Base-by-base conservation (phyloP, 1,140 invertebrate genomes). In the Tetramorium parvispinum region DNA sequence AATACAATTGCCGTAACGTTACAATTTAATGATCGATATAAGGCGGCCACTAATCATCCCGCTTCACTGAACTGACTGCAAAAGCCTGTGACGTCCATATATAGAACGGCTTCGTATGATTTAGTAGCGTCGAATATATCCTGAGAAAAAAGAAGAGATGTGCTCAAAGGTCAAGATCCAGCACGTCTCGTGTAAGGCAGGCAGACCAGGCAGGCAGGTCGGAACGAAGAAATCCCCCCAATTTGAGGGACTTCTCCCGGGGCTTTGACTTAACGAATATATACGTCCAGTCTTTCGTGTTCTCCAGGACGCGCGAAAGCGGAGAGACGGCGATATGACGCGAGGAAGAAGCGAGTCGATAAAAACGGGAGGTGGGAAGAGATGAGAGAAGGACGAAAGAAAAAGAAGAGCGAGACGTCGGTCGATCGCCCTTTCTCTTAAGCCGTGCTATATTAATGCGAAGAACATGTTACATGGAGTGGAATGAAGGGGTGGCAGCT, bases 371-470 rank as follows among this genome's bases (percentile, higher is more conserved):
- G 32, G 63, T 63, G 46, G 46, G 37, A 68, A 61, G 32, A 85
- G 81, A 43, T 79, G 76, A 63, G 75, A 88, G 78, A 81, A 75
- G 55, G 49, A 81, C 24, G 66, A 88, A 89, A 79, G 49, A 90
- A 87, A 89, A 13, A 68, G 81, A 85, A 89, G 75, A 75, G 75
- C 68, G 70, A 59, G 83, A 71, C 89, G 53, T 59, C 79, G 86
- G 90, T 91, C 93, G 93, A 93, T 95, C 93, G 94, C 94, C 92
- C 93, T 93, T 95, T 94, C 93, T 95, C 93, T 94, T 95, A 95
- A 95, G 94, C 94, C 92, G 89, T 88, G 94, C 93, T 94, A 95
- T 95, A 95, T 95, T 95, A 95, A 95, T 95, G 95, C 91, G 94
- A 94, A 93, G 95, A 95, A 94, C 95, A 95, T 95, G 95, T 93